phyloP scores from a whole-genome alignment of 2,113 vertebrate species.

The Muntiacus reevesi region DNA sequence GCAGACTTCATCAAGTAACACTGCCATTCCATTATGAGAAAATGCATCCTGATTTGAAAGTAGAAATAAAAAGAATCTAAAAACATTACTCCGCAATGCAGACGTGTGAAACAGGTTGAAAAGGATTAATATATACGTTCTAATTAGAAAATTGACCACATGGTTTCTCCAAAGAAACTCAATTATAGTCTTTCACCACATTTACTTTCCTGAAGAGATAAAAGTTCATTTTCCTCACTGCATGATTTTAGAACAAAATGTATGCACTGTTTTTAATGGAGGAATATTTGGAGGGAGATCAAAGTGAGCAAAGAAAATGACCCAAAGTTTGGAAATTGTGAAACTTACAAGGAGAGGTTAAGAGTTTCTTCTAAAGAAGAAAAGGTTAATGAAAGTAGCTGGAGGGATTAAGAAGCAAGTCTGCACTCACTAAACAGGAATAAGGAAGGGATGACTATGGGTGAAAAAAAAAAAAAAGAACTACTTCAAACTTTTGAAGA shows the following conservation, averaged over 20 bases:
- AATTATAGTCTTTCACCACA: not conserved
- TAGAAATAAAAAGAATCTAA: not conserved
- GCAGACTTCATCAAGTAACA: not conserved
- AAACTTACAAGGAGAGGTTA: not conserved
- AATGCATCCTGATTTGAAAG: not conserved
- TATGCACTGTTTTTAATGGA: not conserved
- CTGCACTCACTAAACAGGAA: not conserved
- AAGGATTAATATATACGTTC: not conserved
- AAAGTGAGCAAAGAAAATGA: conserved; percentile 1
- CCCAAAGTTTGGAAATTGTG: not conserved
- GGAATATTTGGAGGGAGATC: not conserved
- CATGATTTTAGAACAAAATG: not conserved
- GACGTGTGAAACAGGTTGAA: not conserved
- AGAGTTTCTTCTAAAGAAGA: not conserved
- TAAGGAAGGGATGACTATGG: not conserved
- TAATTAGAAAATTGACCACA: not conserved
- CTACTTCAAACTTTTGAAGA: not conserved
- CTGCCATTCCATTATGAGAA: not conserved
- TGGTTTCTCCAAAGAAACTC: not conserved
- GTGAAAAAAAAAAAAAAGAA: not conserved
- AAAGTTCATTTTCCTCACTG: not conserved
- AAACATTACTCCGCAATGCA: fast-evolving
- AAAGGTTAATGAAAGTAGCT: not conserved
- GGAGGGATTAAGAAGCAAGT: not conserved
- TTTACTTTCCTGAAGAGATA: not conserved